A percentile compares a stretch with the other conserved stretches of the same genome.
Evolutionary conservation across 1,140 invertebrate genomes (phyloP).

Genomic region (Lineus longissimus): DNA sequence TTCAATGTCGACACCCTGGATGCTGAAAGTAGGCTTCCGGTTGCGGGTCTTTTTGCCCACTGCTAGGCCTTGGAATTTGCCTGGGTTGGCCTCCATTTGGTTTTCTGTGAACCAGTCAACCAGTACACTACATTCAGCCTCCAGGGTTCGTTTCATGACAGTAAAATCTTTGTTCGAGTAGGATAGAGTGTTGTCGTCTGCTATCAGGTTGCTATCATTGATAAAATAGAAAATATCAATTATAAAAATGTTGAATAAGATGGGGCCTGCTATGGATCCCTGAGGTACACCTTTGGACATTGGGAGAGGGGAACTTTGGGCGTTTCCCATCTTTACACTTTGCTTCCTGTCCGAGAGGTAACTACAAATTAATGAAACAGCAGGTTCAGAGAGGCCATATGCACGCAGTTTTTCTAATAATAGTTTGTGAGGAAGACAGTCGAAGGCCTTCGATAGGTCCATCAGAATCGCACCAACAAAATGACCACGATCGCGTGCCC

Average conservation of each 20-base stretch:
- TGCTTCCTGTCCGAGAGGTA: background rate
- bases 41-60: too few species aligned
- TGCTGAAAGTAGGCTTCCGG: too few species aligned
- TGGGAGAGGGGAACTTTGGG: background rate
- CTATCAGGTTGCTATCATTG: too few species aligned
- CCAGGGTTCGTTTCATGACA: too few species aligned
- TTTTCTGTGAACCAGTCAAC: too few species aligned
- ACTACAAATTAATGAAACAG: background rate
- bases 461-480: conserved; percentile 8
- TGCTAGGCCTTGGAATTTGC: too few species aligned
- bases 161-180: too few species aligned
- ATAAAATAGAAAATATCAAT: too few species aligned
- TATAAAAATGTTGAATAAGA: conserved; percentile 7
- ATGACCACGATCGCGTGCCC: background rate
- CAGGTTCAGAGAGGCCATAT: conserved; percentile 7
- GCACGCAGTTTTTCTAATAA: conserved; percentile 5
- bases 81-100: too few species aligned
- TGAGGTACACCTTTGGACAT: conserved; percentile 1
- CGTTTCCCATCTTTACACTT: background rate
- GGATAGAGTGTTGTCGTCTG: too few species aligned
- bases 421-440: conserved; percentile 14
- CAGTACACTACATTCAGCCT: too few species aligned
- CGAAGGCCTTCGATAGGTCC: conserved; percentile 14
- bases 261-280: background rate
- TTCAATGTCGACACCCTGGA: too few species aligned